Conservation (phyloP, 1,140 invertebrate genomes). For the Agraylea sexmaculata region DNA sequence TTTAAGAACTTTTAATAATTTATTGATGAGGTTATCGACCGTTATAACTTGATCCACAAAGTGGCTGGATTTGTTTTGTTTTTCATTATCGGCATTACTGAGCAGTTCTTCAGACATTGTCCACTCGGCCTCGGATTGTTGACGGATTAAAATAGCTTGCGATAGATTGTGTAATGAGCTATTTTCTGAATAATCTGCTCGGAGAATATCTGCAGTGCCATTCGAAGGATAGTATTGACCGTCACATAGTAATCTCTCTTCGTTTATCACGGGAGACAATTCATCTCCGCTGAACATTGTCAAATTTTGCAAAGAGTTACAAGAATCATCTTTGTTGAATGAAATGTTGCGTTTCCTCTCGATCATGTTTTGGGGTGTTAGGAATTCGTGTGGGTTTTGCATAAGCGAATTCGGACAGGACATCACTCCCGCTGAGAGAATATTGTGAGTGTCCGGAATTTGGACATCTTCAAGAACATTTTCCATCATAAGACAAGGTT, state of each 20-base stretch:
- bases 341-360: conserved; percentile 25
- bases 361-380: conserved; percentile 1
- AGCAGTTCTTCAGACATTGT: conserved; percentile 23
- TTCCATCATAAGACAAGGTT: conserved; percentile 68
- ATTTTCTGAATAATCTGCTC: conserved; percentile 31
- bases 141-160: conserved; percentile 48
- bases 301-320: conserved; percentile 19
- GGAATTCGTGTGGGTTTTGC: conserved; percentile 11
- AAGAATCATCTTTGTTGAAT: conserved; percentile 24
- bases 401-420: conserved; percentile 23
- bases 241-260: conserved; percentile 25
- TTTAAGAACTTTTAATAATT: conserved; percentile 58
- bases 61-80: conserved; percentile 27
- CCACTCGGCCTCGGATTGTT: conserved; percentile 42
- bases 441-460: conserved; percentile 52
- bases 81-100: conserved; percentile 27
- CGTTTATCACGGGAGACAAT: conserved; percentile 27
- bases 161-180: conserved; percentile 56
- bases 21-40: conserved; percentile 61
- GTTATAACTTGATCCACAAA: conserved; percentile 55
- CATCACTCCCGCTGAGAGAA: conserved; percentile 46
- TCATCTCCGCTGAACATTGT: conserved; percentile 34
- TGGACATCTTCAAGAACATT: conserved; percentile 55
- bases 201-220: conserved; percentile 11
- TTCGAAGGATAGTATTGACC: conserved; percentile 25